These are phyloP conservation scores for Machimus rusticus DNA, from an alignment of 2,888 invertebrate genomes.

Conservation along the genomic window DNA sequence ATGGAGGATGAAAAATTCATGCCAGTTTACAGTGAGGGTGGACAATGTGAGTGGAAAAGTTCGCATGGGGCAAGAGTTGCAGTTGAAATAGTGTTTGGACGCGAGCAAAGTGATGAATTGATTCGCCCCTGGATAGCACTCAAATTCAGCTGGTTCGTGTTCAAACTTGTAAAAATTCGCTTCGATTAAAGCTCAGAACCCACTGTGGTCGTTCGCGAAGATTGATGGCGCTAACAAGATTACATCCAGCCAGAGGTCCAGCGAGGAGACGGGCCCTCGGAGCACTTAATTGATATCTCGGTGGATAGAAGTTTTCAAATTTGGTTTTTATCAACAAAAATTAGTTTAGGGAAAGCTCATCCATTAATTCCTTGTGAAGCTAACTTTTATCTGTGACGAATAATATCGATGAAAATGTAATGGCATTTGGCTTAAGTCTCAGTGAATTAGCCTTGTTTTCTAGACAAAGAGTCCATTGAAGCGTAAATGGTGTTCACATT, in stretches of 20 bases:
- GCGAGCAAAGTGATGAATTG: background rate
- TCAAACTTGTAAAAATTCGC: background rate
- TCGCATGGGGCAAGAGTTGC: background rate
- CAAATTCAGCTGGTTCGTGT: background rate
- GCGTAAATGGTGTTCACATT: background rate
- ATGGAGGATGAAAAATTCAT: background rate
- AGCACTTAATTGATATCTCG: background rate
- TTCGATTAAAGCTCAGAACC: conserved; percentile 14
- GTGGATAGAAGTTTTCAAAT: background rate
- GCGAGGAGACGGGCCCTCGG: background rate
- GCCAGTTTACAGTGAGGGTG: conserved; percentile 1
- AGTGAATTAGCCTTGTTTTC: background rate
- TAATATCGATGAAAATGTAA: background rate
- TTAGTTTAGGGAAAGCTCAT: background rate
- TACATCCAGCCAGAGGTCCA: background rate
- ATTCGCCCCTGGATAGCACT: background rate
- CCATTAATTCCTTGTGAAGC: background rate
- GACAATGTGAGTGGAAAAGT: background rate
- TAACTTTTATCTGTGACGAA: background rate
- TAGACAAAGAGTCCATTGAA: background rate
- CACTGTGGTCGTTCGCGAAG: background rate
- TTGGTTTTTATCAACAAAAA: background rate
- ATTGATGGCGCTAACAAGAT: conserved; percentile 14
- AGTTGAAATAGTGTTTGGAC: background rate
- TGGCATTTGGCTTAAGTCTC: background rate